Percentiles rank a stretch among this genome's conserved stretches.
Conservation (phyloP, 2,888 invertebrate genomes). For the Aelia acuminata region DNA sequence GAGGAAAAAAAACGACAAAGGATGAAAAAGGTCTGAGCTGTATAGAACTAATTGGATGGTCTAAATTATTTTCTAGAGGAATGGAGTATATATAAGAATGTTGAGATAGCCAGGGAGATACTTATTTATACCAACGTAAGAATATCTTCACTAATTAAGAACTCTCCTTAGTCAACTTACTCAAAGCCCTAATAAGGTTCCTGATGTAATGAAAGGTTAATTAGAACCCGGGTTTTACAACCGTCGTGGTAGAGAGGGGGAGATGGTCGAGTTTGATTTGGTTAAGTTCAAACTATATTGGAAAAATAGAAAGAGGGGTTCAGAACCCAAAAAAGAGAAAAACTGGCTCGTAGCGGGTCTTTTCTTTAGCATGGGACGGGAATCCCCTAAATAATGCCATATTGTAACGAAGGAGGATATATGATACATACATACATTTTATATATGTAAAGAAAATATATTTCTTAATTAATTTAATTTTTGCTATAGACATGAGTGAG, state of each 20-base stretch:
- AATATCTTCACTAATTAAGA: background rate
- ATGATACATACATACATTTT: no score
- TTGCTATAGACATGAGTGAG: no score
- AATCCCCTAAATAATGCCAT: no score
- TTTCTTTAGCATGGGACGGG: no score
- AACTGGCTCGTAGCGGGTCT: background rate
- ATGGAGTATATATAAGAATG: background rate
- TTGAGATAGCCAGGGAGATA: background rate
- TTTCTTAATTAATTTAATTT: no score
- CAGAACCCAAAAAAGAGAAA: background rate
- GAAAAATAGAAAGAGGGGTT: background rate
- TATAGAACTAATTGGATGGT: background rate
- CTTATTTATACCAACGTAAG: constrained; percentile 13
- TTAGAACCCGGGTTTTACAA: background rate
- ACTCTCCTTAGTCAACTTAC: background rate
- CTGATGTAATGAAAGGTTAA: background rate
- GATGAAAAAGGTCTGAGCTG: background rate
- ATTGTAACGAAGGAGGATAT: no score
- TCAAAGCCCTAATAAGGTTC: background rate
- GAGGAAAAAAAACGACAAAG: background rate
- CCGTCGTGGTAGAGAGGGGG: no score
- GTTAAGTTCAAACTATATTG: background rate
- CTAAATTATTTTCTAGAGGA: background rate
- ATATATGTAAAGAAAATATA: no score
- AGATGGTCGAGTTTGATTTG: background rate